phyloP scores from a whole-genome alignment of 2,797 vertebrate species.

The Ficedula albicollis region DNA sequence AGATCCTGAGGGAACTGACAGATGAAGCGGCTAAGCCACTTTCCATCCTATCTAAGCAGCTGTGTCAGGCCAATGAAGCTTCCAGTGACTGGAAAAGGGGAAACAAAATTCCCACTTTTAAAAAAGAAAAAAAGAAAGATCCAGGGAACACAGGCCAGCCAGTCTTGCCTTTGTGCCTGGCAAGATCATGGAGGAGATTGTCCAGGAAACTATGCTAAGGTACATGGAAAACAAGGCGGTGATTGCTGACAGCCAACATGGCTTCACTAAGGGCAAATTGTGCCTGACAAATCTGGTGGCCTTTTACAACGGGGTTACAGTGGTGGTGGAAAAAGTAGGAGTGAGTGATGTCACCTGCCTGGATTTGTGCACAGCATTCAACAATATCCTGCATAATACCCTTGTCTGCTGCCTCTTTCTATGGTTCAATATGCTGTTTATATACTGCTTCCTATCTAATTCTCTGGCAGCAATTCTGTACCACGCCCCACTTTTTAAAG shows the following conservation, averaged over 20 bases:
- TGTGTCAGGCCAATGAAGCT: not conserved
- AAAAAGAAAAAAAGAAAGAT: not conserved
- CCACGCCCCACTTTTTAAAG: not conserved
- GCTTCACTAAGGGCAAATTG: not conserved
- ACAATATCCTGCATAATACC: not conserved
- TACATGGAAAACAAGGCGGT: not conserved
- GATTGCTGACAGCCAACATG: not conserved
- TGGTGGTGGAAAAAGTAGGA: not conserved
- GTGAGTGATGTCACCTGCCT: not conserved
- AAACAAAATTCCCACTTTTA: not conserved
- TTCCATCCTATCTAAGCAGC: not conserved
- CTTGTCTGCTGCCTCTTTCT: not conserved
- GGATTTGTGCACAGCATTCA: not conserved
- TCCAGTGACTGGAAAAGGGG: not conserved
- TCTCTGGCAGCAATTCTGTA: not conserved
- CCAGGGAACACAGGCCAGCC: not conserved
- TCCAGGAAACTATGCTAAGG: not conserved
- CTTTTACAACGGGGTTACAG: not conserved
- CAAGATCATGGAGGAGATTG: not conserved
- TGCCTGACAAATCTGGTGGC: not conserved
- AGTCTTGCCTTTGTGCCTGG: not conserved
- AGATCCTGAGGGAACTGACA: not conserved
- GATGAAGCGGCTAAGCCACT: not conserved
- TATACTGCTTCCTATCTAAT: not conserved
- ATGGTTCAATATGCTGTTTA: not conserved